Percentiles rank a stretch among this genome's conserved stretches.
These are phyloP conservation scores for Leptinotarsa texana DNA, from an alignment of 1,140 invertebrate genomes.

Conservation along the genomic window DNA sequence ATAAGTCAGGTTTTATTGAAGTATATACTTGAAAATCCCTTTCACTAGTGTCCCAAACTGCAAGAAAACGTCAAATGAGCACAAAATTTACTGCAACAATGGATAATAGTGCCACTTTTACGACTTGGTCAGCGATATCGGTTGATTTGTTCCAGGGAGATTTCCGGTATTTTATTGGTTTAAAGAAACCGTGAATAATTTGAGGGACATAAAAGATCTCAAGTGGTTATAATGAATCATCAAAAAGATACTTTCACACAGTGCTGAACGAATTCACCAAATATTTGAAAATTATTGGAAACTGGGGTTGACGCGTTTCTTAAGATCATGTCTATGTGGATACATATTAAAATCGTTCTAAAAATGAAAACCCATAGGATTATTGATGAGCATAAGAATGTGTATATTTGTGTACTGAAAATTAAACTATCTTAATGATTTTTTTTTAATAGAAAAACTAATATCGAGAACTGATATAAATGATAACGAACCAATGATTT, in stretches of 20 bases:
- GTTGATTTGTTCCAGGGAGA: not conserved
- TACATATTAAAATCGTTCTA: no score
- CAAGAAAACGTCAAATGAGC: not conserved
- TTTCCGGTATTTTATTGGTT: not conserved
- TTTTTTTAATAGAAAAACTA: no score
- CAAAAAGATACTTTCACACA: not conserved
- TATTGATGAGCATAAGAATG: no score
- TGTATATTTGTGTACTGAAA: no score
- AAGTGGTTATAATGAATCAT: not conserved
- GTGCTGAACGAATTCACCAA: not conserved
- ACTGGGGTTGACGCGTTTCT: not conserved
- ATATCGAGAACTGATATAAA: no score
- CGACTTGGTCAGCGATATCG: not conserved
- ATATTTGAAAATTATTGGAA: not conserved
- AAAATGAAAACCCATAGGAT: no score
- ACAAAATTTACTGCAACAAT: slow-evolving; percentile 4
- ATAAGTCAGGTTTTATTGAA: not conserved
- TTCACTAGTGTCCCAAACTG: not conserved
- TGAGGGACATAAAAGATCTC: not conserved
- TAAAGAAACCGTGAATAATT: slow-evolving; percentile 3
- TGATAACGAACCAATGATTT: no score
- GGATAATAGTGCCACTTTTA: slow-evolving; percentile 3
- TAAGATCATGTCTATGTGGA: no score
- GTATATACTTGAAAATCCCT: not conserved
- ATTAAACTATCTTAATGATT: no score